Percentiles rank a stretch among this genome's conserved stretches.
phyloP scores from a whole-genome alignment of 1,140 invertebrate genomes.

The Calephelis nemesis region DNA sequence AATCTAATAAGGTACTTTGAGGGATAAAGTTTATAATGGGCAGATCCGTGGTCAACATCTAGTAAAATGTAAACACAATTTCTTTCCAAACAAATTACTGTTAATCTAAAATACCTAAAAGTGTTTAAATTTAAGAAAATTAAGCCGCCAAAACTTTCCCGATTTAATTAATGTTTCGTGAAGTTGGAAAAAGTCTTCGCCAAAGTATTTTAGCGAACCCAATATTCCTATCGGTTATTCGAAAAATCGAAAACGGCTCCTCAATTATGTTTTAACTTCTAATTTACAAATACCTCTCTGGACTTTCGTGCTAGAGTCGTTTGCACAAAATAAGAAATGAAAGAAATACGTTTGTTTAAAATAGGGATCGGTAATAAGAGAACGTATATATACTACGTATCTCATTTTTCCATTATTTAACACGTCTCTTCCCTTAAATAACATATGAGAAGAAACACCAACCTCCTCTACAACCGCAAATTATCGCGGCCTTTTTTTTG shows the following conservation, averaged over 20 bases:
- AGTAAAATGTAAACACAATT: background rate
- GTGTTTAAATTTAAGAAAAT: conserved; percentile 15
- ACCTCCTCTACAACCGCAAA: too few relatives aligned
- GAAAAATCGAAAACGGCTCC: background rate
- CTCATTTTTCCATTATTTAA: too few relatives aligned
- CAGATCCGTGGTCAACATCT: background rate
- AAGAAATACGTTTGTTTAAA: too few relatives aligned
- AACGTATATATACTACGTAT: too few relatives aligned
- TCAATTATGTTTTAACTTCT: background rate
- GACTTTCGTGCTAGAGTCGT: too few relatives aligned
- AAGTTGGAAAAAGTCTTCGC: conserved; percentile 8
- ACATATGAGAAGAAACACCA: too few relatives aligned
- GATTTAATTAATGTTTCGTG: conserved; percentile 11
- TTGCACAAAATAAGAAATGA: too few relatives aligned
- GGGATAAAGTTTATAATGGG: background rate
- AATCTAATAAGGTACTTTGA: too few relatives aligned
- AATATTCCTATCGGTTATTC: conserved; percentile 8
- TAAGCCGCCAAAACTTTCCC: conserved; percentile 8
- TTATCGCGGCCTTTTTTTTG: too few relatives aligned
- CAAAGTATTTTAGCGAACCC: background rate
- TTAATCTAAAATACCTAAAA: conserved; percentile 10
- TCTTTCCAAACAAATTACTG: conserved; percentile 1
- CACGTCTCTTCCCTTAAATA: too few relatives aligned
- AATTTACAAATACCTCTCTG: too few relatives aligned
- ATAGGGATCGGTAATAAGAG: too few relatives aligned